Conservation (phyloP, 23 tunicate species). For the Halocynthia roretzi region DNA sequence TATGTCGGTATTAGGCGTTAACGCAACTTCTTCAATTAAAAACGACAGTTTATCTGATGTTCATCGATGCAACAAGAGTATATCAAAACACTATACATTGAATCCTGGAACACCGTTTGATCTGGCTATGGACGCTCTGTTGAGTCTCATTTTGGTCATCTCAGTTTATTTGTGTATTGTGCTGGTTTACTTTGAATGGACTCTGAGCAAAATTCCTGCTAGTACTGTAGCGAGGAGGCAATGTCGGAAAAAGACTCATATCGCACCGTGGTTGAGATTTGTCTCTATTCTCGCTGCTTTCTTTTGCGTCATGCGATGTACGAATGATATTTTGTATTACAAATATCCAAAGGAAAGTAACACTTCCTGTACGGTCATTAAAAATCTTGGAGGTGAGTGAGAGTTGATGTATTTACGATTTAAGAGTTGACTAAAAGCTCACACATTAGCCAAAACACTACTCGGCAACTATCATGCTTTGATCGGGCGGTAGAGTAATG, state of each 20-base stretch:
- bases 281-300: slow-evolving; percentile 14
- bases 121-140: slow-evolving; percentile 11
- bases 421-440: too few relatives aligned
- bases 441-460: too few relatives aligned
- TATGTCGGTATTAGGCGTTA: too few relatives aligned
- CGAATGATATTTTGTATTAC: slow-evolving; percentile 14
- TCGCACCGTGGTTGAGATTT: slow-evolving; percentile 13
- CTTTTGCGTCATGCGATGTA: slow-evolving; percentile 16
- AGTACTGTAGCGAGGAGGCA: background rate
- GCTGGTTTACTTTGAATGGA: slow-evolving; percentile 15
- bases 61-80: too few relatives aligned
- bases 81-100: background rate
- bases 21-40: too few relatives aligned
- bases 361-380: slow-evolving; percentile 13
- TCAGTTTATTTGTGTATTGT: background rate
- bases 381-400: slow-evolving; percentile 20
- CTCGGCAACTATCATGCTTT: too few relatives aligned
- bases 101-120: slow-evolving; percentile 27
- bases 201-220: background rate
- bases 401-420: background rate
- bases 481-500: too few relatives aligned
- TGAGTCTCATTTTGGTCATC: background rate
- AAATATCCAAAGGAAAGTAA: slow-evolving; percentile 5
- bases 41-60: too few relatives aligned
- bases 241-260: background rate